Base-by-base conservation (phyloP, 2,113 vertebrate species). In the Xerus inauris region DNA sequence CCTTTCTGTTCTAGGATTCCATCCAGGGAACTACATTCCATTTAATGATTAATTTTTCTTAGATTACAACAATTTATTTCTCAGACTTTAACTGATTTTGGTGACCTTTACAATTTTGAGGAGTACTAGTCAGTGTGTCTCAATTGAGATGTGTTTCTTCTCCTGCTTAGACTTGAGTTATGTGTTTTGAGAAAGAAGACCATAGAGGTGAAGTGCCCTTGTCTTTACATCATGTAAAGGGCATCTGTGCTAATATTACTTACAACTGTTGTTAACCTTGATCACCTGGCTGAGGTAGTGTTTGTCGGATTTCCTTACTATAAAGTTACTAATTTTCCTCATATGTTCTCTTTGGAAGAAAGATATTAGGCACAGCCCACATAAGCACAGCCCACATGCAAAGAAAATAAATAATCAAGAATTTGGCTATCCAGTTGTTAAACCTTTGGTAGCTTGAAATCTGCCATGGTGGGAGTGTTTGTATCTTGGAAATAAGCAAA, bases 81-180 rank as follows among this genome's bases (percentile, higher is more conserved):
- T 92, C 40, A 72, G 32, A 57, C 59, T 80, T 94, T 10, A 47
- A 40, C 92, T 89, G 51, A 40, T 92, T 88, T 85, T n/a, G 9
- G 30, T 11, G 24, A 62, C 8, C 12, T 19, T 77, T 45, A 82
- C 19, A 38, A 30, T 88, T 49, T 65, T 42, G 47, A 89, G 26
- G 87, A 30, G 1, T 65, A 49, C 16, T n/a, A 38, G 54, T 62
- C 81, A 83, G 16, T 79, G 12, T 17, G 5, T 10, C 12, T 87
- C n/a, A 26, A 8, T 1, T 59, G 59, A 93, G 87, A 65, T 59
- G 10, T 67, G 32, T 32, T 91, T 88, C n/a, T 65, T 22, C 45
- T 94, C 49, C 73, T 16, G 14, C 35, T 81, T 30, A 30, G 20
- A 38, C 75, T 87, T 40, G 30, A 17, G 35, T 54, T 88, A 22